Evolutionary conservation across 2,113 vertebrate genomes (phyloP), one percentile per base, ranked within the genome.

Genomic region (Lasiurus borealis): DNA sequence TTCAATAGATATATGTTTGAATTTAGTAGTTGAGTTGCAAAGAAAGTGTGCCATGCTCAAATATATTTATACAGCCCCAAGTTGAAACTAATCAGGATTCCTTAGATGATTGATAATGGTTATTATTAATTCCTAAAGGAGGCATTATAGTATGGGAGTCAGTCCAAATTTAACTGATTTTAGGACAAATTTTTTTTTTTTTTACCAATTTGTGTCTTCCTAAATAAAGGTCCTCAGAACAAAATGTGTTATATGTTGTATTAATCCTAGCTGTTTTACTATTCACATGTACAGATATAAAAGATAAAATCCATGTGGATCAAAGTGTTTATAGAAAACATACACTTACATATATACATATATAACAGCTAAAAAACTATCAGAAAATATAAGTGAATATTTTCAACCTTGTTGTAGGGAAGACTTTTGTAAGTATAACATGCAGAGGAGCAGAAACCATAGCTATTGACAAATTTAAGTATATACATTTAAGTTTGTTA

Each of bases 61-160:
- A 90, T 75, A 85, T 40, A 83, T 73, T 92, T 85, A 77, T 82
- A 85, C 81, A 93, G 5, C 31, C 14, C 7, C 6, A 14, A 85
- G 16, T 66, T 92, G 85, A 93, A 85, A 46, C 29, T 82, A 59
- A 54, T 68, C 48, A 36, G 15, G 88, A 72, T 88, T 87, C 4
- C 19, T 95, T 82, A 72, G 77, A 76, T 86, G 52, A 62, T 29
- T 69, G 66, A 31, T 66, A 85, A 8, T 86, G 25, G 16, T 82
- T 86, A 54, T 88, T 82, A 78, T 77, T 92, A 88, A 50, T 82
- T 94, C 77, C 59, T 88, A 62, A 75, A 66, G 80, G 23, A 71
- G 44, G 7, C 18, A 52, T 76, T 94, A n/a, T 66, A 78, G 21
- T 52, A 81, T 50, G 18, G 0, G 54, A 92, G 21, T 84, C 64